Evolutionary conservation across 2,888 invertebrate genomes (phyloP).

Genomic region (Synergus gifuensis): DNA sequence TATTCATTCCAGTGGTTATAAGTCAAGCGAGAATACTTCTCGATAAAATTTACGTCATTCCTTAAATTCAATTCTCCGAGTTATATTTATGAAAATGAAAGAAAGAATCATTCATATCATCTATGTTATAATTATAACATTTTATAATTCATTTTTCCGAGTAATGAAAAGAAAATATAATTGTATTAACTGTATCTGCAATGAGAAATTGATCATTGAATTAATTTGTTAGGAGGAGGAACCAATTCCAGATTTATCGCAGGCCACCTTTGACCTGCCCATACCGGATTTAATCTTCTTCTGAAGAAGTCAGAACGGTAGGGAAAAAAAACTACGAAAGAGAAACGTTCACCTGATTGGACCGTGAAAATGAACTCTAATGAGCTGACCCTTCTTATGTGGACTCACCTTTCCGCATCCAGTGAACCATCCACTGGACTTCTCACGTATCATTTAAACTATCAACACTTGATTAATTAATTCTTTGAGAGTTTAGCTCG

Average conservation of each 20-base stretch:
- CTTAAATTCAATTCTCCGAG: no score
- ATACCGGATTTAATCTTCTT: background rate
- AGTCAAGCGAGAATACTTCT: no score
- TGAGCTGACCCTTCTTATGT: slow-evolving; percentile 54
- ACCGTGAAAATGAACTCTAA: slow-evolving; percentile 54
- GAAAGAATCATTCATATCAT: no score
- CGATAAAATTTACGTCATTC: no score
- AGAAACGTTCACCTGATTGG: slow-evolving; percentile 47
- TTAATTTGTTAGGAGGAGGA: background rate
- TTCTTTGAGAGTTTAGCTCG: background rate
- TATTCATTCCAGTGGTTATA: background rate
- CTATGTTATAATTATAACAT: no score
- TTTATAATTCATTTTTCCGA: no score
- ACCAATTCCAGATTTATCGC: background rate
- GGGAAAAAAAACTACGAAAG: background rate
- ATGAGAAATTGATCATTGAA: background rate
- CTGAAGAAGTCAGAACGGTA: background rate
- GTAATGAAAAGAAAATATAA: no score
- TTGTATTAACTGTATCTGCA: background rate
- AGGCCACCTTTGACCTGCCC: background rate
- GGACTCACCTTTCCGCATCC: slow-evolving; percentile 15
- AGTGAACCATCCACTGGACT: slow-evolving; percentile 44
- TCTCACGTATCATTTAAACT: slow-evolving; percentile 54
- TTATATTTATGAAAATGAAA: no score
- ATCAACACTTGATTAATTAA: background rate